Conservation (phyloP, 1,140 invertebrate genomes). For the Agrypnia vestita region DNA sequence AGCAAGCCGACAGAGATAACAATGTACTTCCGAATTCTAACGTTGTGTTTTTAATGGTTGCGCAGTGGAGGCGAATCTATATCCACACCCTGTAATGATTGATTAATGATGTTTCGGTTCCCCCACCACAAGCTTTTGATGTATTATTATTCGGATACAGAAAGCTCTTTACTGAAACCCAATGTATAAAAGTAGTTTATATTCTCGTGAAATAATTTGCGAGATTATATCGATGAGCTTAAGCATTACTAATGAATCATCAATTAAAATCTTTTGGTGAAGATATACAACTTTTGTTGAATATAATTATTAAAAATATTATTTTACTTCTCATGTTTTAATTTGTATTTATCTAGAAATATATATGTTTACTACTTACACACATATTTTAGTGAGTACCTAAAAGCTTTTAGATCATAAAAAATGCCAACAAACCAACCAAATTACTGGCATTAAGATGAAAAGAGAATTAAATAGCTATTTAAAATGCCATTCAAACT, state of each 20-base stretch:
- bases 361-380: too few species aligned
- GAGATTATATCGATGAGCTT: not conserved
- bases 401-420: too few species aligned
- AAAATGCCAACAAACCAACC: too few species aligned
- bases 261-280: not conserved
- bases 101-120: conserved; percentile 12
- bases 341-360: too few species aligned
- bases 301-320: not conserved
- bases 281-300: not conserved
- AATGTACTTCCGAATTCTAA: not conserved
- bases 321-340: too few species aligned
- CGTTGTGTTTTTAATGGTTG: not conserved
- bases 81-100: not conserved
- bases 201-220: not conserved
- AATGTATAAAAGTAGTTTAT: not conserved
- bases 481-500: too few species aligned
- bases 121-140: not conserved
- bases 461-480: too few species aligned
- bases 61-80: not conserved
- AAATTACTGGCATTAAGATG: too few species aligned
- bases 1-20: not conserved
- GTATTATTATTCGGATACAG: conserved; percentile 6
- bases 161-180: not conserved
- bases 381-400: too few species aligned
- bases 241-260: not conserved